These are phyloP conservation scores for Drosophila ohnishii DNA, from an alignment of 1,140 invertebrate genomes.

Conservation along the genomic window DNA sequence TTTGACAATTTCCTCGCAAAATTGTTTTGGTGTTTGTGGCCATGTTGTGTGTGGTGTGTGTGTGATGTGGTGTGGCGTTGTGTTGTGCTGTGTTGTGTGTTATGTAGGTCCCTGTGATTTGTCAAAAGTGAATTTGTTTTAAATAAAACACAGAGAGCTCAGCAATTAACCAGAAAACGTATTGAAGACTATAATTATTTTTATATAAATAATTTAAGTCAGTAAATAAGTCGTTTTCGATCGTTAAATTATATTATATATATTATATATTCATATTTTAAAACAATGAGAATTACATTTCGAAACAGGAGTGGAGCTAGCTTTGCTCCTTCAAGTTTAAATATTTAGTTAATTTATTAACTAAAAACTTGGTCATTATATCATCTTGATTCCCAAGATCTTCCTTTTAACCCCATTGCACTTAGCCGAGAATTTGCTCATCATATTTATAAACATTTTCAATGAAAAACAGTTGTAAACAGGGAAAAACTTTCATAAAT, in stretches of 20 bases:
- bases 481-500: conserved; percentile 52
- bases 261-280: too few species aligned
- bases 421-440: neutral
- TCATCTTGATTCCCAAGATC: neutral
- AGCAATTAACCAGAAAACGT: neutral
- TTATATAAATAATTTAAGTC: too few species aligned
- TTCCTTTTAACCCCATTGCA: conserved; percentile 22
- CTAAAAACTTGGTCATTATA: neutral
- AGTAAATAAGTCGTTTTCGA: too few species aligned
- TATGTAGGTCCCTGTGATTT: conserved; percentile 51
- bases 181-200: neutral
- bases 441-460: conserved; percentile 65
- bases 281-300: too few species aligned
- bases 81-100: neutral
- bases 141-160: conserved; percentile 9
- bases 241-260: too few species aligned
- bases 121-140: conserved; percentile 64
- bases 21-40: conserved; percentile 80
- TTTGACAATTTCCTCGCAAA: conserved; percentile 80
- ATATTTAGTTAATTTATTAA: neutral
- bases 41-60: conserved; percentile 42
- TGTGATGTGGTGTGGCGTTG: neutral
- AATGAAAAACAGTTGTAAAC: conserved; percentile 51
- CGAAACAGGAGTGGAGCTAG: too few species aligned
- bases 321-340: neutral